phyloP scores from a whole-genome alignment of 2,797 vertebrate species.

The Clarias laeviceps region DNA sequence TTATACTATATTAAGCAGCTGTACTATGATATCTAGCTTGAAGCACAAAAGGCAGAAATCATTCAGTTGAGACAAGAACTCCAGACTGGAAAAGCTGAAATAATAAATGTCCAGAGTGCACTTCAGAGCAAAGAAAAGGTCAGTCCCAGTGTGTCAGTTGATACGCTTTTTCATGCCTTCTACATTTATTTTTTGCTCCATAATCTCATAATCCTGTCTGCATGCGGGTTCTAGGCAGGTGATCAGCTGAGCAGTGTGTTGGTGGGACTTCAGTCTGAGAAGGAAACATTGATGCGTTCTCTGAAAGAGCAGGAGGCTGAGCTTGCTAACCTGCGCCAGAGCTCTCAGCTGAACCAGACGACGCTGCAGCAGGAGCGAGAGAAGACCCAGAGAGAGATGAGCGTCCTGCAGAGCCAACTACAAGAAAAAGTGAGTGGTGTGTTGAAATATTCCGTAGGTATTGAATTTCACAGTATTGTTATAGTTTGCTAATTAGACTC shows the following conservation, averaged over 20 bases:
- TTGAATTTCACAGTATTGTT: neutral
- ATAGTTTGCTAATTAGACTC: neutral
- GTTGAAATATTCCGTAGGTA: neutral
- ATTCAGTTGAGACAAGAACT: slow-evolving; percentile 81
- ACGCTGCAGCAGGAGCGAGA: slow-evolving; percentile 72
- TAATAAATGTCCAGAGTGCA: slow-evolving; percentile 65
- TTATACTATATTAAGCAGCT: neutral
- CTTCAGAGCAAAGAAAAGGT: slow-evolving; percentile 75
- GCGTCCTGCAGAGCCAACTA: slow-evolving; percentile 67
- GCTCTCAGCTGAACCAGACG: slow-evolving; percentile 72
- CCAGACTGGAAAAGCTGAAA: slow-evolving; percentile 75
- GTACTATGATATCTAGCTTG: slow-evolving; percentile 31
- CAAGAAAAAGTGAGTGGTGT: slow-evolving; percentile 74
- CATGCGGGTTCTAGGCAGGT: slow-evolving; percentile 69
- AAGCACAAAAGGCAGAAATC: slow-evolving; percentile 83
- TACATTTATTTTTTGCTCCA: neutral
- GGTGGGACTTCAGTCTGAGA: slow-evolving; percentile 76
- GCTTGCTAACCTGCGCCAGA: slow-evolving; percentile 70
- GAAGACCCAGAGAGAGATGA: slow-evolving; percentile 63
- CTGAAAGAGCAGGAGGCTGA: slow-evolving; percentile 71
- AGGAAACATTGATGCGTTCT: slow-evolving; percentile 65
- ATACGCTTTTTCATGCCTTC: neutral
- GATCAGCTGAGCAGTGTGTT: slow-evolving; percentile 71
- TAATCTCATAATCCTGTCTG: neutral
- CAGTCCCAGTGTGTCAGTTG: neutral